Evolutionary conservation across 2,113 vertebrate genomes (phyloP).

Genomic region (Bettongia penicillata): DNA sequence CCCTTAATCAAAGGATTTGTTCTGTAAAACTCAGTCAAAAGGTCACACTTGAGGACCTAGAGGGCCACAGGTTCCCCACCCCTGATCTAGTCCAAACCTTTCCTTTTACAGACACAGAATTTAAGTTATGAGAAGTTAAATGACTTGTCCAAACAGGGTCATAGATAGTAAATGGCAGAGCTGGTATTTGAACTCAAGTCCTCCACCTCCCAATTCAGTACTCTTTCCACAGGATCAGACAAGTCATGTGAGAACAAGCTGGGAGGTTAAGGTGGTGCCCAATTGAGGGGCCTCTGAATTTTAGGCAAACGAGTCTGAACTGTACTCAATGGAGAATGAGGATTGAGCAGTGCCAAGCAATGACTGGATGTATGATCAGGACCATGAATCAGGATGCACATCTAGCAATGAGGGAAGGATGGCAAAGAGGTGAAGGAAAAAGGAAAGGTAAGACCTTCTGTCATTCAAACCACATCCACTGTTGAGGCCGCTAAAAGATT

Average conservation of each 20-base stretch:
- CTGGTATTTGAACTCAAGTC: neutral
- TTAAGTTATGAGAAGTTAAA: neutral
- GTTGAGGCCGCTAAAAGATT: slow-evolving; percentile 6
- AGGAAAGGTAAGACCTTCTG: neutral
- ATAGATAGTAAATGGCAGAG: neutral
- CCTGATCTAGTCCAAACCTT: neutral
- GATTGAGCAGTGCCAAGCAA: neutral
- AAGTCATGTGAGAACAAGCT: neutral
- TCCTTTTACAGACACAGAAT: neutral
- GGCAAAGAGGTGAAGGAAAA: neutral
- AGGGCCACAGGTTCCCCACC: no score
- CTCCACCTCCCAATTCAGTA: neutral
- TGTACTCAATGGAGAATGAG: neutral
- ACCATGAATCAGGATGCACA: neutral
- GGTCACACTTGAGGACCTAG: no score
- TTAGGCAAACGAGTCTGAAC: neutral
- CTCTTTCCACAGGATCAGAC: neutral
- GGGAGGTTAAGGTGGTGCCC: neutral
- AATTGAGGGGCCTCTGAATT: neutral
- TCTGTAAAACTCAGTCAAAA: no score
- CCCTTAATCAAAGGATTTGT: no score
- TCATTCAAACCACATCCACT: neutral
- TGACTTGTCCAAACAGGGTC: neutral
- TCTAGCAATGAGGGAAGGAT: neutral
- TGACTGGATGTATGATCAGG: neutral